Conservation (phyloP, 2,888 invertebrate genomes). For the Chironomus tentans region DNA sequence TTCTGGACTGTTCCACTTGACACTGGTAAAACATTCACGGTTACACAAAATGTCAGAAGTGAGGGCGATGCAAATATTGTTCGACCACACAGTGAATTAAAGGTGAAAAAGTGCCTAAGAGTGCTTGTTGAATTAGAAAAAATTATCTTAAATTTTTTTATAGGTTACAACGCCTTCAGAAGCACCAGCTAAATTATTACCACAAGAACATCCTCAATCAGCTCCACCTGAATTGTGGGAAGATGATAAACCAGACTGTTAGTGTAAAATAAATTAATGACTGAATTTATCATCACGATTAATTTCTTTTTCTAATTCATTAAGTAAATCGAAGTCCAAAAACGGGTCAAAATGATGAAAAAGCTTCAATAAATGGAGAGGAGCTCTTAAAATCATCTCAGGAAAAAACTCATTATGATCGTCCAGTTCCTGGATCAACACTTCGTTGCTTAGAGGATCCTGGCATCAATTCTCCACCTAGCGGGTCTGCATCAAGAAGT, state of each 20-base stretch:
- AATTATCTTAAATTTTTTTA: no score
- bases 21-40: constrained; percentile 87
- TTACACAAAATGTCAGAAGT: constrained; percentile 76
- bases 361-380: neutral
- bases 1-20: constrained; percentile 93
- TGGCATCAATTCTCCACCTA: constrained; percentile 31
- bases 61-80: constrained; percentile 53
- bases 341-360: neutral
- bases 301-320: neutral
- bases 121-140: no score
- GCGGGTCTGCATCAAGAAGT: constrained; percentile 15
- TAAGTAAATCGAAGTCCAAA: neutral
- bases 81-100: constrained; percentile 82
- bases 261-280: constrained; percentile 36
- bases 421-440: constrained; percentile 44
- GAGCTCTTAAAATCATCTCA: constrained; percentile 2
- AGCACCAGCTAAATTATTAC: constrained; percentile 44
- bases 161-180: constrained; percentile 53
- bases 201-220: constrained; percentile 46
- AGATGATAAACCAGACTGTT: constrained; percentile 45
- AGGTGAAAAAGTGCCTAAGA: constrained; percentile 38
- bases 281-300: neutral
- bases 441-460: constrained; percentile 49
- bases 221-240: constrained; percentile 57
- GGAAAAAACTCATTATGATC: constrained; percentile 32